Evolutionary conservation across 2,888 invertebrate genomes (phyloP), one percentile per base, ranked within the genome.

Genomic region (Aromia moschata): DNA sequence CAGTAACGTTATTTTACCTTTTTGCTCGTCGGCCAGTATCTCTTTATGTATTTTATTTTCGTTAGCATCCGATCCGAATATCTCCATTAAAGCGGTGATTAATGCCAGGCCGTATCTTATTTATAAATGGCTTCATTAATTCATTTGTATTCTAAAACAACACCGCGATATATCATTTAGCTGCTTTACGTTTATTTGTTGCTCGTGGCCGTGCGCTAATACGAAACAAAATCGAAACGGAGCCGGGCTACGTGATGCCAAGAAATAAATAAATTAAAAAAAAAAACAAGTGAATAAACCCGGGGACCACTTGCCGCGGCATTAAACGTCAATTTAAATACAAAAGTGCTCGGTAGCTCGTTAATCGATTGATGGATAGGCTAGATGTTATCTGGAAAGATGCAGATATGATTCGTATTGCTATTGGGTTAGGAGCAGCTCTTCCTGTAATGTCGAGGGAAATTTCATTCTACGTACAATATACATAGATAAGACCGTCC

Each of bases 341-440:
- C 25, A 49, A 12, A 47, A 38, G 38, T 40, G 25, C 15, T 37
- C 49, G 17, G 37, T 49, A 49, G 49, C 49, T 17, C 17, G 5
- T 14, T 49, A 49, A 49, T 49, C 49, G 38, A 49, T 49, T 49
- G 30, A 38, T 38, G 30, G 38, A 38, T 45, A 16, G 15, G 45
- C 25, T 49, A 12, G 37, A 49, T 38, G 36, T 47, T 33, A n/a
- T 49, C 25, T 38, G 14, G 37, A 49, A 10, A 38, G 12, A 14
- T 38, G 37, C 18, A 49, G 47, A 37, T 49, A 49, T 37, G 20
- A 38, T 38, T 16, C 40, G 10, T 15, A 3, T 5, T 16, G 10
- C 17, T 16, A 40, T 17, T 31, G 31, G 31, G 31, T 45, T 31
- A 16, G 16, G 45, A 31, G 45, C 31, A 45, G n/a, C 16, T 45